Evolutionary conservation across 2,113 vertebrate genomes (phyloP).

Genomic region (Serilophus lunatus): DNA sequence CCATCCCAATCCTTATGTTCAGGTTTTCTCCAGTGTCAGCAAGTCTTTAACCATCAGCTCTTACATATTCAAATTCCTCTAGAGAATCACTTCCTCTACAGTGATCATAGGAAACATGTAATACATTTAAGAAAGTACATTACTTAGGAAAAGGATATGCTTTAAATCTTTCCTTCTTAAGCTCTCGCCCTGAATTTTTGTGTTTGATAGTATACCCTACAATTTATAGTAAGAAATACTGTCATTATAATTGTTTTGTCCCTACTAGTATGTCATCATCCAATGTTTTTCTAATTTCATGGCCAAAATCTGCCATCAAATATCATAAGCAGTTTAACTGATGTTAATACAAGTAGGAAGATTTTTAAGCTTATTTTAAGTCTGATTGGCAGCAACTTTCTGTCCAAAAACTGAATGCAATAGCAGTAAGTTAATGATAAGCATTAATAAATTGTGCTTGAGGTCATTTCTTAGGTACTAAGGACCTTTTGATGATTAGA

Average conservation of each 20-base stretch:
- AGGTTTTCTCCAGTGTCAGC: neutral
- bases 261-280: neutral
- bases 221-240: neutral
- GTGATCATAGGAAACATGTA: neutral
- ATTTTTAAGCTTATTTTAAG: conserved; percentile 43
- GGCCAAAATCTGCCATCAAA: neutral
- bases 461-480: conserved; percentile 31
- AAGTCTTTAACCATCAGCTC: neutral
- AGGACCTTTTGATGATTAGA: conserved; percentile 42
- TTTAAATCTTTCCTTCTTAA: neutral
- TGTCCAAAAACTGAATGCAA: neutral
- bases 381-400: conserved; percentile 19
- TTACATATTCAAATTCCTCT: neutral
- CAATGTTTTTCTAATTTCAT: neutral
- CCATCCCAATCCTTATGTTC: neutral
- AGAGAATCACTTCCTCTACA: neutral
- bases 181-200: neutral
- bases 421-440: conserved; percentile 15
- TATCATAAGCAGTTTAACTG: conserved; percentile 21
- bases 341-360: neutral
- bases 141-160: neutral
- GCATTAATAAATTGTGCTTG: conserved; percentile 13
- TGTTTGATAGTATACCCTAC: neutral
- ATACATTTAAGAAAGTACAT: neutral
- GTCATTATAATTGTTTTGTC: neutral